These are phyloP conservation scores for Nematopogon swammerdamellus DNA, from an alignment of 2,888 invertebrate species.

Conservation along the genomic window DNA sequence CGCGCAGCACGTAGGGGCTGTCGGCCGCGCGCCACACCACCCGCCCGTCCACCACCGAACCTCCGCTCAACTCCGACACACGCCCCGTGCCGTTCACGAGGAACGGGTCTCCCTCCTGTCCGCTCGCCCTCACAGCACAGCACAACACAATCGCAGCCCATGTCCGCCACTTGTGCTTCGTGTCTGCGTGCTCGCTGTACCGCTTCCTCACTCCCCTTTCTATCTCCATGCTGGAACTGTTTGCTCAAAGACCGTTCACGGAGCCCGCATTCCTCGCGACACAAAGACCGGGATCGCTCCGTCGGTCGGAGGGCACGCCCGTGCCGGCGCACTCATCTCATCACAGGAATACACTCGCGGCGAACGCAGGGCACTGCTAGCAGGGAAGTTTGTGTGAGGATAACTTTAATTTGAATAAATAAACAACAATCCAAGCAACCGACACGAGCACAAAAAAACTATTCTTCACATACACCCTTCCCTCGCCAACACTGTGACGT, in stretches of 20 bases:
- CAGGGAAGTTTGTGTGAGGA: neutral
- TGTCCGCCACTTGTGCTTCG: conserved; percentile 55
- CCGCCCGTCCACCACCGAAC: conserved; percentile 57
- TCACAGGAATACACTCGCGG: neutral
- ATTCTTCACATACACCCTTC: too few relatives aligned
- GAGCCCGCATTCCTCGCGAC: neutral
- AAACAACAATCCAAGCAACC: neutral
- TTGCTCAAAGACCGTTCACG: neutral
- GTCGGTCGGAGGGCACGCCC: neutral
- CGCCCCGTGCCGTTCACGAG: conserved; percentile 38
- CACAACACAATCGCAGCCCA: conserved; percentile 15
- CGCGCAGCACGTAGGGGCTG: conserved; percentile 75
- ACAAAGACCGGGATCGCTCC: neutral
- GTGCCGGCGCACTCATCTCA: neutral
- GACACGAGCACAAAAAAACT: too few relatives aligned
- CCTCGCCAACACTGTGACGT: too few relatives aligned
- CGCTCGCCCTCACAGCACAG: neutral
- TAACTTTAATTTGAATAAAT: neutral
- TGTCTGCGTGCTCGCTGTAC: conserved; percentile 52
- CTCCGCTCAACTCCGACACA: conserved; percentile 62
- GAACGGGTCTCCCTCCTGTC: conserved; percentile 28
- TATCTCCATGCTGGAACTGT: conserved; percentile 7
- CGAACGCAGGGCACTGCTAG: neutral
- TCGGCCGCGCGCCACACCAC: conserved; percentile 51
- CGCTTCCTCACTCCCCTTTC: conserved; percentile 47